Evolutionary conservation across 2,888 invertebrate species (phyloP).

Genomic region (Chrysodeixis includens): DNA sequence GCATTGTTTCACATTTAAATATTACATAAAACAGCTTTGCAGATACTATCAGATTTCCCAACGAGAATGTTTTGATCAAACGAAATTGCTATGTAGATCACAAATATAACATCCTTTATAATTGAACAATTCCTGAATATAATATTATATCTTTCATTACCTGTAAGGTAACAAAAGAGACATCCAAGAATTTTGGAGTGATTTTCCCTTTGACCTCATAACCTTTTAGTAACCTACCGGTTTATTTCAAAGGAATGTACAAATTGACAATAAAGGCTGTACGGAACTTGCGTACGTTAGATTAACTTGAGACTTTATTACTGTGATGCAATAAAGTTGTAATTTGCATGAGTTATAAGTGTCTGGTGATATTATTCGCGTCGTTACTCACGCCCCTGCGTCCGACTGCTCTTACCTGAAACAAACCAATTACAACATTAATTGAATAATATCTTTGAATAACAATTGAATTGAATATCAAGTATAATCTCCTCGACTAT

Average conservation of each 20-base stretch:
- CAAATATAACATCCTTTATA: neutral
- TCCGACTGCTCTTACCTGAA: constrained; percentile 43
- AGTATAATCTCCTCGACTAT: neutral
- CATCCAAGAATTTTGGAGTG: neutral
- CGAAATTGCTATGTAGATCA: neutral
- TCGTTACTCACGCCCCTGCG: constrained; percentile 47
- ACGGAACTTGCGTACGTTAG: constrained; percentile 25
- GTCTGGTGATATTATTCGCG: constrained; percentile 30
- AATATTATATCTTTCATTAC: neutral
- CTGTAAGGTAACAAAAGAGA: neutral
- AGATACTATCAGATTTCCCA: neutral
- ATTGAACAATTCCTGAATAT: neutral
- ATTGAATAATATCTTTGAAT: neutral
- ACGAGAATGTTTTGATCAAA: neutral
- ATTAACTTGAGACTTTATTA: constrained; percentile 28
- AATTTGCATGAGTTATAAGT: constrained; percentile 32
- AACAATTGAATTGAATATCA: neutral
- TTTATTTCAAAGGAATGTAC: constrained; percentile 3
- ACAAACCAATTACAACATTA: constrained; percentile 16
- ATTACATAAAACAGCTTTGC: constrained; percentile 13
- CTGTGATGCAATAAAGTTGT: constrained; percentile 37
- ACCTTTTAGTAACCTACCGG: neutral
- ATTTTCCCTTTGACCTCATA: neutral
- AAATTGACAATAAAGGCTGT: constrained; percentile 36
- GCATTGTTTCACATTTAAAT: constrained; percentile 18